Base-by-base conservation (phyloP, 2,113 vertebrate genomes). In the Odobenus rosmarus region DNA sequence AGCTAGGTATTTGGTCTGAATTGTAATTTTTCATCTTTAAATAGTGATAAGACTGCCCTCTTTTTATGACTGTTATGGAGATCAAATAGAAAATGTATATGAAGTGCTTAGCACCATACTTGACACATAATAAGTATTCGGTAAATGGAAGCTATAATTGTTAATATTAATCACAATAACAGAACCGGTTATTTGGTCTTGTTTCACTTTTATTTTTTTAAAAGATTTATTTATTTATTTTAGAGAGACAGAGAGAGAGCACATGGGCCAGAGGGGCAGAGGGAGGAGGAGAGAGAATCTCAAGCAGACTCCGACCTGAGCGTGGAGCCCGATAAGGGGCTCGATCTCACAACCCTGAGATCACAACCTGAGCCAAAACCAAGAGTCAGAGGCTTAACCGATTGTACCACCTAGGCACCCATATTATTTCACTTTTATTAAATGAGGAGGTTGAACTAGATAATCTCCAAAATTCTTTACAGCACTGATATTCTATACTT, bases 11-110 rank as follows among this genome's bases (percentile, higher is more conserved):
- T 14, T 77, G 19, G 4, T 76, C 57, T 8, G 31, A 97, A 83
- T 39, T 86, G 83, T 85, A 1, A 31, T 36, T 95, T 93, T 94
- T 95, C n/a, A 2, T 92, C 76, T 51, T 53, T 71, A 13, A 82
- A 51, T 1, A 77, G 53, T 62, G 19, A 3, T 10, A 16, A 46
- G 36, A 55, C n/a, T 71, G 28, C n/a, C 26, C 12, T 80, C 7
- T 84, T 89, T 95, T 71, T 28, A 69, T 76, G 51, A 71, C 90
- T 87, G 33, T 95, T 88, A 81, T 74, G 46, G 91, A 13, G n/a
- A 42, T 95, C 42, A 64, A 89, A 88, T 61, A 93, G 82, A 89
- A 91, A 61, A 69, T 67, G 13, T 62, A 31, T 33, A 6, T 81
- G 55, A 84, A 90, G 67, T 55, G 39, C 53, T 89, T 80, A 93